A percentile compares a stretch with the other conserved stretches of the same genome.
Evolutionary conservation across 1,140 invertebrate species (phyloP).

Genomic region (Heliconius melpomene): DNA sequence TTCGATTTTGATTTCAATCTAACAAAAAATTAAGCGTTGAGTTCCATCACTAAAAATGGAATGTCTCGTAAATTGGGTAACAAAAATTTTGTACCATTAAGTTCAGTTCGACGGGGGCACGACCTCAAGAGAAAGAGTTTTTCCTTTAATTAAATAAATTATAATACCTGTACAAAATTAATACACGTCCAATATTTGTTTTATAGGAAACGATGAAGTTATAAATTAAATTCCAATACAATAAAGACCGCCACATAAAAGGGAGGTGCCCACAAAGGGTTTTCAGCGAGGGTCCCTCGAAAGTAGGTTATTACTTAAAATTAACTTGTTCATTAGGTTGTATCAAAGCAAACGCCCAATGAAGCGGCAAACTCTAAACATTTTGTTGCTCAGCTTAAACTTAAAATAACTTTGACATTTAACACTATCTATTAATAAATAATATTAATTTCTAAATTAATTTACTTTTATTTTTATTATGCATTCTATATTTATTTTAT

Average conservation of each 20-base stretch:
- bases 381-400: conserved; percentile 18
- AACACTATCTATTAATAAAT: conserved; percentile 13
- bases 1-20: too few species aligned
- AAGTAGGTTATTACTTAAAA: conserved; percentile 17
- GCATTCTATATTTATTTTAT: background rate
- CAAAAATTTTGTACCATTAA: too few species aligned
- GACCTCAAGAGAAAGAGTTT: too few species aligned
- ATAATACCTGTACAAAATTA: background rate
- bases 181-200: background rate
- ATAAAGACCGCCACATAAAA: conserved; percentile 2
- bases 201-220: background rate
- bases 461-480: background rate
- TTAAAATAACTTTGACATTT: conserved; percentile 22
- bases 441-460: background rate
- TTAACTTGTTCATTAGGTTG: conserved; percentile 27
- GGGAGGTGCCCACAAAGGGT: background rate
- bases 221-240: conserved; percentile 13
- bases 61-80: too few species aligned
- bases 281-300: background rate
- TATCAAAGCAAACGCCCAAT: conserved; percentile 2
- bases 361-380: conserved; percentile 25
- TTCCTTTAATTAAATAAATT: too few species aligned
- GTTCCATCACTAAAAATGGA: too few species aligned
- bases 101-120: too few species aligned
- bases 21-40: too few species aligned